Conservation (phyloP, 2,797 vertebrate genomes). For the Ptychadena robeensis region DNA sequence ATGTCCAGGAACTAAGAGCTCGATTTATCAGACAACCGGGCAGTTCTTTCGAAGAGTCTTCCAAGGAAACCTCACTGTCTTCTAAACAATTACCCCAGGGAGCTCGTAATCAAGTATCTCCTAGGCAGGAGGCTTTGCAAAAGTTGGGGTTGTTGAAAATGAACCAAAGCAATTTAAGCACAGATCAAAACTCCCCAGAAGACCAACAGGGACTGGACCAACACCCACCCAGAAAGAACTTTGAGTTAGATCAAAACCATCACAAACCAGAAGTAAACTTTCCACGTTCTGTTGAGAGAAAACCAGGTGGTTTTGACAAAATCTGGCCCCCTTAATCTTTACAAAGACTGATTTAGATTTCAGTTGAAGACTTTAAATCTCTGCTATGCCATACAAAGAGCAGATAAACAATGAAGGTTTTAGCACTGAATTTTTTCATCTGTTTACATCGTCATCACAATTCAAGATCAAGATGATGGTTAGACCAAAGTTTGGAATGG, state of each 20-base stretch:
- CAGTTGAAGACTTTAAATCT: neutral
- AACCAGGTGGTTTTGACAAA: slow-evolving; percentile 44
- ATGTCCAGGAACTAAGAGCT: slow-evolving; percentile 62
- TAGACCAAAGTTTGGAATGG: too few species aligned
- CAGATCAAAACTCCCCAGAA: neutral
- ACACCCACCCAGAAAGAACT: slow-evolving; percentile 6
- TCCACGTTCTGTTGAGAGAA: slow-evolving; percentile 15
- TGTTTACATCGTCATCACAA: neutral
- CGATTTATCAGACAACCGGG: slow-evolving; percentile 57
- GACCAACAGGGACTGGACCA: neutral
- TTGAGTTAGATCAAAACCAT: slow-evolving; percentile 38
- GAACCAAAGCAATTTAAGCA: slow-evolving; percentile 14
- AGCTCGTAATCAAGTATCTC: slow-evolving; percentile 25
- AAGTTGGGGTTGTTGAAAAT: slow-evolving; percentile 61
- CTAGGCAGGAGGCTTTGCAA: slow-evolving; percentile 61
- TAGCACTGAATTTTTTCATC: neutral
- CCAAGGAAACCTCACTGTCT: slow-evolving; percentile 16
- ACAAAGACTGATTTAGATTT: neutral
- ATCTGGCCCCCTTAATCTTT: slow-evolving; percentile 31
- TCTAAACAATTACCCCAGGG: slow-evolving; percentile 12
- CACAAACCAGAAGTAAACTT: neutral
- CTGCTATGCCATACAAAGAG: slow-evolving; percentile 26
- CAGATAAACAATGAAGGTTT: neutral
- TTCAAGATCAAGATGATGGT: neutral
- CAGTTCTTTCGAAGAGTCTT: slow-evolving; percentile 31